Conservation (phyloP, 2,888 invertebrate genomes). For the Agrotis exclamationis region DNA sequence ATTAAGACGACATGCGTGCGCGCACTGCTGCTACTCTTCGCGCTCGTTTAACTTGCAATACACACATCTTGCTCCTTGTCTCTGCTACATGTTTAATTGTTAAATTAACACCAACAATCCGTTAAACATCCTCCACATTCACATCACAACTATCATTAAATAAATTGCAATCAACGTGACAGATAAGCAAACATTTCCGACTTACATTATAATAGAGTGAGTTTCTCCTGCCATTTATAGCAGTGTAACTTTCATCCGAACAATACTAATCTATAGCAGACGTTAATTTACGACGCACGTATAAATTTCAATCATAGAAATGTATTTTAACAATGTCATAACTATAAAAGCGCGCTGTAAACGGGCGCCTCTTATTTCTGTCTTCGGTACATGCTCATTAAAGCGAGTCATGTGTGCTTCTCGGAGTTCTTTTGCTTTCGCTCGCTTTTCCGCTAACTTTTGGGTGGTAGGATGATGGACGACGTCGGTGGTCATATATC, state of each 20-base stretch:
- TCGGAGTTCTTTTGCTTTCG: conserved; percentile 83
- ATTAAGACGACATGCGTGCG: conserved; percentile 89
- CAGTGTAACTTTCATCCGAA: conserved; percentile 51
- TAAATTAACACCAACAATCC: conserved; percentile 56
- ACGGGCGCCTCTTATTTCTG: conserved; percentile 88
- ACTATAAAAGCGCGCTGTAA: conserved; percentile 87
- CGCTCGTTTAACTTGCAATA: conserved; percentile 80
- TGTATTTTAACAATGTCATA: conserved; percentile 88
- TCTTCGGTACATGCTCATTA: conserved; percentile 90
- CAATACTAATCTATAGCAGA: conserved; percentile 54
- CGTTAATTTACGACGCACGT: conserved; percentile 75
- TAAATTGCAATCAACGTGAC: conserved; percentile 47
- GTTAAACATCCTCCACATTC: conserved; percentile 46
- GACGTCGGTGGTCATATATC: conserved; percentile 89
- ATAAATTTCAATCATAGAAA: conserved; percentile 78
- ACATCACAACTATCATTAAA: conserved; percentile 27
- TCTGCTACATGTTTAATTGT: conserved; percentile 67
- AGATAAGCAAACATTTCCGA: conserved; percentile 43
- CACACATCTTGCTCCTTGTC: conserved; percentile 75
- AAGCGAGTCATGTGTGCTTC: conserved; percentile 81
- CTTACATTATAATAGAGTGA: conserved; percentile 26
- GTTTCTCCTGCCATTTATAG: conserved; percentile 51
- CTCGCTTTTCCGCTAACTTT: conserved; percentile 89
- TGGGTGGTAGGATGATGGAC: conserved; percentile 91
- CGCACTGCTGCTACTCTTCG: conserved; percentile 82